Evolutionary conservation across 2,888 invertebrate genomes (phyloP).

Genomic region (Eudasyphora cyanicolor): DNA sequence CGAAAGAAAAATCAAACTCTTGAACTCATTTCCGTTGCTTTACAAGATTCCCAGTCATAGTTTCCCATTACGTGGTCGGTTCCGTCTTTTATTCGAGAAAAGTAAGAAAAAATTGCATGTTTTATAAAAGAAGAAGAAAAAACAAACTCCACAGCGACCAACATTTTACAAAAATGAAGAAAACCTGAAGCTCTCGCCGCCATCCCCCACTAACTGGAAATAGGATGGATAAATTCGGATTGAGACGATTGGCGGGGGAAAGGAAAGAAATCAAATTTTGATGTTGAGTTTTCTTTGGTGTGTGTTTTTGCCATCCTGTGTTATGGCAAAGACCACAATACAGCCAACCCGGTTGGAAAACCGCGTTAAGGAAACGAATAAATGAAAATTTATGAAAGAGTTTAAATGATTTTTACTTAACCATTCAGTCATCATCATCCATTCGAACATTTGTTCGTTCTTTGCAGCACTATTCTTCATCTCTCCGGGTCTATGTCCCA

Average conservation of each 20-base stretch:
- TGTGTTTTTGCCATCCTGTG: background rate
- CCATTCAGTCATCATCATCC: constrained; percentile 30
- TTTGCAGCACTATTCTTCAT: background rate
- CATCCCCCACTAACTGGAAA: background rate
- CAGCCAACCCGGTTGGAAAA: constrained; percentile 33
- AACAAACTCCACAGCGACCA: background rate
- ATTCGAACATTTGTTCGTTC: constrained; percentile 36
- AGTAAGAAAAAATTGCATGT: constrained; percentile 44
- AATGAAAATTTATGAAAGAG: constrained; percentile 61
- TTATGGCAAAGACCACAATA: constrained; percentile 45
- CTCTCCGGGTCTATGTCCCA: background rate
- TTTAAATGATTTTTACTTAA: constrained; percentile 48
- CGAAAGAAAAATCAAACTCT: constrained; percentile 15
- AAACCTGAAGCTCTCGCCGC: constrained; percentile 2
- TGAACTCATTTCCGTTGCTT: constrained; percentile 20
- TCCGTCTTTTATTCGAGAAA: background rate
- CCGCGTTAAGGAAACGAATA: constrained; percentile 47
- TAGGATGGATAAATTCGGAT: background rate
- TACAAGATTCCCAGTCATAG: background rate
- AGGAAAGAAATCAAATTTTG: constrained; percentile 59
- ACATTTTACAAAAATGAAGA: background rate
- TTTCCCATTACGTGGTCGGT: background rate
- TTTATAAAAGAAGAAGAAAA: constrained; percentile 20
- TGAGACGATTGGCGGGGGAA: background rate
- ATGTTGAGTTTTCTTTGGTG: constrained; percentile 45